phyloP scores from a whole-genome alignment of 2,888 invertebrate genomes.

The Drosophila melanosoma region DNA sequence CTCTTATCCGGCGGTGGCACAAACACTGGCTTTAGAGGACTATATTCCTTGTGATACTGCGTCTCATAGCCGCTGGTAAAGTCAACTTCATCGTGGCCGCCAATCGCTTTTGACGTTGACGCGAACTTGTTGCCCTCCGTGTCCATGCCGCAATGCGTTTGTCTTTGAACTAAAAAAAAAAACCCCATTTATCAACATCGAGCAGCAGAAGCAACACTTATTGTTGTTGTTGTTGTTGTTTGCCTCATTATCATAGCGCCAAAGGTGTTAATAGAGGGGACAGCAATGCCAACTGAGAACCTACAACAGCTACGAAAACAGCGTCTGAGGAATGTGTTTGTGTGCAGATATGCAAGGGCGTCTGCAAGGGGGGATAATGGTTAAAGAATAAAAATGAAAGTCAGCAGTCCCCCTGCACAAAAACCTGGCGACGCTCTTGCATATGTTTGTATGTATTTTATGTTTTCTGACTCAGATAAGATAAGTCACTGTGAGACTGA shows the following conservation, averaged over 20 bases:
- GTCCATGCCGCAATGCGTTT: constrained; percentile 69
- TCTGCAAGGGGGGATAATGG: neutral
- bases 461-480: constrained; percentile 70
- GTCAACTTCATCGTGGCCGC: constrained; percentile 71
- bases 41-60: constrained; percentile 78
- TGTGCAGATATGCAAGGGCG: neutral
- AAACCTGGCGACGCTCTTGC: neutral
- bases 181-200: neutral
- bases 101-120: constrained; percentile 23
- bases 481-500: constrained; percentile 38
- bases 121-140: constrained; percentile 57
- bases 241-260: constrained; percentile 69
- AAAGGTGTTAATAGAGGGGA: constrained; percentile 72
- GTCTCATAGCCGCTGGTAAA: constrained; percentile 81
- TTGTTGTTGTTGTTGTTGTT: constrained; percentile 33
- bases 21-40: constrained; percentile 62
- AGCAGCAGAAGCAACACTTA: constrained; percentile 33
- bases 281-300: constrained; percentile 33
- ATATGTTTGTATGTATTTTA: constrained; percentile 12
- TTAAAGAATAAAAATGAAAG: neutral
- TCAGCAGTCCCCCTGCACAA: neutral
- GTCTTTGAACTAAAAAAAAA: constrained; percentile 47
- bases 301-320: constrained; percentile 30
- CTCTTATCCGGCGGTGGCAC: constrained; percentile 64
- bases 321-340: constrained; percentile 42